These are phyloP conservation scores for Pogonocichla stellata DNA, from an alignment of 2,113 vertebrate genomes.

Conservation along the genomic window DNA sequence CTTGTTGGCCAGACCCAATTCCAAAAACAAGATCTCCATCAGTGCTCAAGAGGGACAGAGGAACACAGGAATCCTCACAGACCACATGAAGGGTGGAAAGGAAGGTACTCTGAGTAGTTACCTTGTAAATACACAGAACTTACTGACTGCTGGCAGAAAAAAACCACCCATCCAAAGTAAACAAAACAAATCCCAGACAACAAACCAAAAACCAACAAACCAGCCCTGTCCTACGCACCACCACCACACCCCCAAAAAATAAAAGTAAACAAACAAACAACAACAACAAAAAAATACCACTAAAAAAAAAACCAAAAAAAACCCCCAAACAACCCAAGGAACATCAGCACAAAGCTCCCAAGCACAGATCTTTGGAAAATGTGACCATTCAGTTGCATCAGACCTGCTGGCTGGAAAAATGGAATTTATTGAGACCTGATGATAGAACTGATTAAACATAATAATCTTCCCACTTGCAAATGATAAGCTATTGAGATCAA, in stretches of 20 bases:
- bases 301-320: not conserved
- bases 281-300: too few species aligned
- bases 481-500: not conserved
- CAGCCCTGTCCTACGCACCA: rapidly evolving
- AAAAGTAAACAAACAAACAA: not conserved
- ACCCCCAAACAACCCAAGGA: not conserved
- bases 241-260: rapidly evolving
- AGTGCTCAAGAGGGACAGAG: not conserved
- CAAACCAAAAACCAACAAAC: not conserved
- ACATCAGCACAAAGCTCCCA: not conserved
- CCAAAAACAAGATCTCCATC: not conserved
- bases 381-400: not conserved
- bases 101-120: not conserved
- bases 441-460: not conserved
- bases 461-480: not conserved
- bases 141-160: not conserved
- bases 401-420: not conserved
- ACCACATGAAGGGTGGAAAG: not conserved
- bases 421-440: not conserved
- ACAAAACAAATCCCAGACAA: not conserved
- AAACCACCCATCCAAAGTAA: not conserved
- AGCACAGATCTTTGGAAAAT: not conserved
- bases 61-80: not conserved
- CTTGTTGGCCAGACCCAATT: not conserved
- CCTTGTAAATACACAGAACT: not conserved